Conservation (phyloP, 2,888 invertebrate species). For the Magallana nippona region DNA sequence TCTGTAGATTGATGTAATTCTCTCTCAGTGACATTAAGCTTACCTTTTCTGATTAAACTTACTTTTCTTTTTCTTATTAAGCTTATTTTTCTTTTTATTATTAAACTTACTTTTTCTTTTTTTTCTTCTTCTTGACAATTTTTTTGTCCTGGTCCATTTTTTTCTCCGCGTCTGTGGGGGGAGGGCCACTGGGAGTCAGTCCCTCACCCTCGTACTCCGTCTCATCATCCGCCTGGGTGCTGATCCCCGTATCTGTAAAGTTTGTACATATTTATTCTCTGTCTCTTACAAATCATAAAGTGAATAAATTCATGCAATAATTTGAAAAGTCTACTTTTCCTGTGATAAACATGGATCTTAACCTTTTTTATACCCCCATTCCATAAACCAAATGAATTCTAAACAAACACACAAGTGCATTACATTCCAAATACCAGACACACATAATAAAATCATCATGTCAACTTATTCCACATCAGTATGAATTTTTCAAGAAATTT, state of each 20-base stretch:
- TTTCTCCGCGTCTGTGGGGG: slow-evolving; percentile 56
- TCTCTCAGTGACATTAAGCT: not conserved
- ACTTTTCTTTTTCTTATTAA: slow-evolving; percentile 70
- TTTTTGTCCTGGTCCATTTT: slow-evolving; percentile 62
- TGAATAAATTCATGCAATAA: too few species aligned
- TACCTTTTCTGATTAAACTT: not conserved
- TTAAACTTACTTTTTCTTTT: slow-evolving; percentile 62
- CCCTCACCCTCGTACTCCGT: slow-evolving; percentile 66
- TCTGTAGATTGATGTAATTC: too few species aligned
- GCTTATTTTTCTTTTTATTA: too few species aligned
- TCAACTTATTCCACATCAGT: too few species aligned
- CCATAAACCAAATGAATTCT: too few species aligned
- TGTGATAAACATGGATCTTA: too few species aligned
- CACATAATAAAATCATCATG: too few species aligned
- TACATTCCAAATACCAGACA: too few species aligned
- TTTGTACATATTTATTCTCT: not conserved
- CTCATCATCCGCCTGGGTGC: slow-evolving; percentile 65
- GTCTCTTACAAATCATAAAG: not conserved
- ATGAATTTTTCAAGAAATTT: too few species aligned
- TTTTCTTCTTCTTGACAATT: slow-evolving; percentile 72
- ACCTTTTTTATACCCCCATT: too few species aligned
- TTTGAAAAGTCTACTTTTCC: too few species aligned
- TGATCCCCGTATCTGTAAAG: slow-evolving; percentile 62
- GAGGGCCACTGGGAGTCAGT: slow-evolving; percentile 36
- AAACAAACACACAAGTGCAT: too few species aligned